Conservation (phyloP, 2,888 invertebrate species). For the Agrochola macilenta region DNA sequence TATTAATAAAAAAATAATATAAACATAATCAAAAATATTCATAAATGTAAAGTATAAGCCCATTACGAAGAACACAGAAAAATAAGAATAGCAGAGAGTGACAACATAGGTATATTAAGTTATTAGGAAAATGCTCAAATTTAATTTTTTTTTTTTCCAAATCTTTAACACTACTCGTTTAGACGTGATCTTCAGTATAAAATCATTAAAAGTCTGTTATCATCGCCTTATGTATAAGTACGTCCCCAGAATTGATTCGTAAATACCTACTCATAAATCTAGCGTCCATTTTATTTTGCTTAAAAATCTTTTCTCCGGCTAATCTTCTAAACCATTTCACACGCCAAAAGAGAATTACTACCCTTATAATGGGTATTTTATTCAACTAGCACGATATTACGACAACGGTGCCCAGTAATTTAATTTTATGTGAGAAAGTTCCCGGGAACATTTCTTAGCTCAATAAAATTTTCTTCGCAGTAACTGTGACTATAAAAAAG, state of each 20-base stretch:
- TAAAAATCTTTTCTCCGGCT: constrained; percentile 7
- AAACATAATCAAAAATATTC: no score
- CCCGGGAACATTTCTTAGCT: constrained; percentile 35
- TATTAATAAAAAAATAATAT: no score
- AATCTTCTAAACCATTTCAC: constrained; percentile 51
- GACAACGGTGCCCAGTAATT: constrained; percentile 45
- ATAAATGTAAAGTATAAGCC: no score
- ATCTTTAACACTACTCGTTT: no score
- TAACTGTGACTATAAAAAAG: constrained; percentile 36
- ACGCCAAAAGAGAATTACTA: constrained; percentile 50
- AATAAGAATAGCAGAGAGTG: no score
- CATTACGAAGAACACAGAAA: no score
- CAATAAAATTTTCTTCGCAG: constrained; percentile 46
- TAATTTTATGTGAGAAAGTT: constrained; percentile 52
- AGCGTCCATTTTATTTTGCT: constrained; percentile 18
- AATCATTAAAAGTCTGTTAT: no score
- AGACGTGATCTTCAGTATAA: no score
- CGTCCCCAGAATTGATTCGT: constrained; percentile 8
- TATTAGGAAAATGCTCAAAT: no score
- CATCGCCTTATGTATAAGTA: no score
- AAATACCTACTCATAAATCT: constrained; percentile 17
- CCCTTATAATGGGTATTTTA: constrained; percentile 55
- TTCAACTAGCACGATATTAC: constrained; percentile 51
- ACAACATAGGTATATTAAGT: no score
- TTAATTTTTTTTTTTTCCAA: no score